A percentile compares a stretch with the other conserved stretches of the same genome.
These are phyloP conservation scores for Poeciliopsis infans DNA, from an alignment of 2,797 vertebrate species.

Conservation along the genomic window DNA sequence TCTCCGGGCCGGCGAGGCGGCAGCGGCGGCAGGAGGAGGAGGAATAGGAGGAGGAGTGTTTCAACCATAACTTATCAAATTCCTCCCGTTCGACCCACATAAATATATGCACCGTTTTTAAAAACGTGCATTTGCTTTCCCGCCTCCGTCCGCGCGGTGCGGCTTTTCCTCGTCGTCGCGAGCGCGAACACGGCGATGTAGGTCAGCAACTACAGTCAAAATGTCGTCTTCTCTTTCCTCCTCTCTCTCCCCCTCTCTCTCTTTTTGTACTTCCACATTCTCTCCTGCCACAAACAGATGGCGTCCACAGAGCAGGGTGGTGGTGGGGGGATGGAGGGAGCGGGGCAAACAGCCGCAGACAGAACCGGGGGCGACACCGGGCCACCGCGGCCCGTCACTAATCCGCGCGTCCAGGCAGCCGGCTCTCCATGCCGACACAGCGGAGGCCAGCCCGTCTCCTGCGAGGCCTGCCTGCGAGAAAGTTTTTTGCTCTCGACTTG, in stretches of 20 bases:
- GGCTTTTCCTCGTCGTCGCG: slow-evolving; percentile 24
- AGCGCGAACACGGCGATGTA: slow-evolving; percentile 58
- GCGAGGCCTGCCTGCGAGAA: slow-evolving; percentile 59
- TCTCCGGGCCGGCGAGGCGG: slow-evolving; percentile 71
- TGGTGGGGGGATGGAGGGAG: slow-evolving; percentile 63
- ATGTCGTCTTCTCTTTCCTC: slow-evolving; percentile 76
- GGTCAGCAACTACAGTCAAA: slow-evolving; percentile 77
- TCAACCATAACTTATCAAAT: slow-evolving; percentile 76
- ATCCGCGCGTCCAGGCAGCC: slow-evolving; percentile 13
- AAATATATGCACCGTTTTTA: slow-evolving; percentile 15
- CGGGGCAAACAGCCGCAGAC: slow-evolving; percentile 68
- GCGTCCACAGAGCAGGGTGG: slow-evolving; percentile 59
- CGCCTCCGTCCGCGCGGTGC: slow-evolving; percentile 7
- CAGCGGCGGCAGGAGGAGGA: slow-evolving; percentile 65
- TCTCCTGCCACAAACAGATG: slow-evolving; percentile 81
- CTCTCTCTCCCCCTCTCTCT: background rate
- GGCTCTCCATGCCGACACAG: slow-evolving; percentile 27
- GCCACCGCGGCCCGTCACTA: slow-evolving; percentile 70
- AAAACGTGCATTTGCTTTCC: background rate
- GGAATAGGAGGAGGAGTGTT: slow-evolving; percentile 72
- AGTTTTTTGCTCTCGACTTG: slow-evolving; percentile 64
- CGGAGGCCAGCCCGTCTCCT: slow-evolving; percentile 31
- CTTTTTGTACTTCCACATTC: slow-evolving; percentile 76
- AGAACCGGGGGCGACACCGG: slow-evolving; percentile 69
- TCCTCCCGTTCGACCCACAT: slow-evolving; percentile 59